Evolutionary conservation across 2,888 invertebrate species (phyloP).

Genomic region (Synergus laeviventris): DNA sequence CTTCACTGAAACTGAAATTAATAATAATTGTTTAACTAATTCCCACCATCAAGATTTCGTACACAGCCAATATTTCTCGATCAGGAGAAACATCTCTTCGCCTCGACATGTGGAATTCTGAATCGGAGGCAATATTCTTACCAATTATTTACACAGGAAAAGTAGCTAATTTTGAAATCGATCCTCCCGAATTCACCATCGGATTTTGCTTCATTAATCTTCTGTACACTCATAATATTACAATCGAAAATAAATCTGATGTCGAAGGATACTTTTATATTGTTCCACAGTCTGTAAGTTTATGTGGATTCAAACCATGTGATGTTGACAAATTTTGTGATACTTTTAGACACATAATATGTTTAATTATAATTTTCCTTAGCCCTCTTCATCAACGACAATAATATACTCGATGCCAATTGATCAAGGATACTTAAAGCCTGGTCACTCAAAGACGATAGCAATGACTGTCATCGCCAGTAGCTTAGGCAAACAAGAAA

Average conservation of each 20-base stretch:
- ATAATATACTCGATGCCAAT: slow-evolving; percentile 64
- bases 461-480: slow-evolving; percentile 76
- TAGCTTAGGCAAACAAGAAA: slow-evolving; percentile 76
- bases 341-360: too few relatives aligned
- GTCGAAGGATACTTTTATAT: slow-evolving; percentile 77
- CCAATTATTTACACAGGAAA: slow-evolving; percentile 78
- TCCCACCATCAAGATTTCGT: slow-evolving; percentile 76
- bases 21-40: neutral
- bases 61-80: slow-evolving; percentile 78
- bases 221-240: slow-evolving; percentile 77
- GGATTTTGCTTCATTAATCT: slow-evolving; percentile 80
- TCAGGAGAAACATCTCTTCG: slow-evolving; percentile 76
- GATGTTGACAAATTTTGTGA: too few relatives aligned
- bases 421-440: slow-evolving; percentile 69
- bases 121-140: slow-evolving; percentile 78
- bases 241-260: slow-evolving; percentile 76
- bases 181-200: slow-evolving; percentile 78
- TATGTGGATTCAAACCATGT: neutral
- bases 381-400: slow-evolving; percentile 55
- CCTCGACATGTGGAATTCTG: slow-evolving; percentile 79
- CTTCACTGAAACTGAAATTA: neutral
- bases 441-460: slow-evolving; percentile 76
- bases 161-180: slow-evolving; percentile 77
- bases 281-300: slow-evolving; percentile 71
- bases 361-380: slow-evolving; percentile 7